Evolutionary conservation across 2,113 vertebrate genomes (phyloP).

Genomic region (Maccullochella peelii): DNA sequence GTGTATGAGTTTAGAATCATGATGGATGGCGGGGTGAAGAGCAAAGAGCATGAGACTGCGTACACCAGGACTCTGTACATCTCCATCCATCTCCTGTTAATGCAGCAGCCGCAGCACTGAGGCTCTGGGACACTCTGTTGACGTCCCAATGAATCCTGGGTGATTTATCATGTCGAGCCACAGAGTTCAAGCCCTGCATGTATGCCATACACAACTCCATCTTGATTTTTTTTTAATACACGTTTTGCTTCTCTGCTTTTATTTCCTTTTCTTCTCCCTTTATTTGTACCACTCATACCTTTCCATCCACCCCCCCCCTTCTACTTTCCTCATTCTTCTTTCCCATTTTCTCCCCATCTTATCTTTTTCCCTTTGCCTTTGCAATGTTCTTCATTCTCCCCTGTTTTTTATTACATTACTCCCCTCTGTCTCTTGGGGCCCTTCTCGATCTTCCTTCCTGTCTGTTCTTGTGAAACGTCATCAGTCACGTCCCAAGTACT

Average conservation of each 20-base stretch:
- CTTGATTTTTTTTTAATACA: conserved; percentile 25
- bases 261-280: background rate
- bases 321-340: background rate
- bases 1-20: conserved; percentile 56
- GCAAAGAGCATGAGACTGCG: conserved; percentile 65
- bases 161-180: conserved; percentile 68
- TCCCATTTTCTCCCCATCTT: background rate
- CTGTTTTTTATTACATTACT: background rate
- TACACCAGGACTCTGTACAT: conserved; percentile 55
- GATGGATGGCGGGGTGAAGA: conserved; percentile 67
- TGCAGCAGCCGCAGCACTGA: conserved; percentile 56
- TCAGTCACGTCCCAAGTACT: conserved; percentile 20
- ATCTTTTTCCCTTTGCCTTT: background rate
- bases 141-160: conserved; percentile 70
- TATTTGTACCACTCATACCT: background rate
- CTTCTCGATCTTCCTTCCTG: conserved; percentile 11
- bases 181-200: conserved; percentile 41
- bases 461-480: conserved; percentile 35
- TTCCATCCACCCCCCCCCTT: no score
- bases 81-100: conserved; percentile 73
- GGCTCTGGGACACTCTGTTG: conserved; percentile 63
- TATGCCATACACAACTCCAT: conserved; percentile 28
- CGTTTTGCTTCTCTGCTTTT: background rate
- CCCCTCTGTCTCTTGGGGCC: conserved; percentile 5
- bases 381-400: background rate